Conservation (phyloP, 2,888 invertebrate genomes). For the Orgyia antiqua region DNA sequence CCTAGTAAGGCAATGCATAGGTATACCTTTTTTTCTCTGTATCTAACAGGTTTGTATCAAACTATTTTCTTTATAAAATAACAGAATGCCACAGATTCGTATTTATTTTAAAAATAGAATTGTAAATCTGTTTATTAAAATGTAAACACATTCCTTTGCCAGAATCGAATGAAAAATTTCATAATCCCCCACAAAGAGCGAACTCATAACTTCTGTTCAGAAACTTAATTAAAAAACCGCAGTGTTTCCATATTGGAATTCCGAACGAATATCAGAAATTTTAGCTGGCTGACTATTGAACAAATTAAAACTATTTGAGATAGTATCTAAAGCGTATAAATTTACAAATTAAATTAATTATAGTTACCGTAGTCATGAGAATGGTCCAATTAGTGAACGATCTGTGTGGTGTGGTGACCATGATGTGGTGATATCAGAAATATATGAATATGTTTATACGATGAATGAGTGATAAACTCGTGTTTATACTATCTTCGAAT, state of each 20-base stretch:
- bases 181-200: slow-evolving; percentile 9
- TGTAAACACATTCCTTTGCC: slow-evolving; percentile 10
- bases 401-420: slow-evolving; percentile 23
- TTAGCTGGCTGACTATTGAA: slow-evolving; percentile 39
- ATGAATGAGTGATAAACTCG: slow-evolving; percentile 12
- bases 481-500: slow-evolving; percentile 12
- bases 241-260: slow-evolving; percentile 39
- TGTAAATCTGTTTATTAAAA: slow-evolving; percentile 4
- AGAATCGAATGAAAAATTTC: slow-evolving; percentile 16
- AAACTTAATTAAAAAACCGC: slow-evolving; percentile 55
- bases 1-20: too few relatives aligned
- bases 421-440: slow-evolving; percentile 14
- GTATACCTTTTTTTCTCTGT: too few relatives aligned
- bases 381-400: slow-evolving; percentile 49
- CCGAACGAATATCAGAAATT: slow-evolving; percentile 26
- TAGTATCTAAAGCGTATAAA: slow-evolving; percentile 40
- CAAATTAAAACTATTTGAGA: slow-evolving; percentile 67
- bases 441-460: slow-evolving; percentile 10
- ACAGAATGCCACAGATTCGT: too few relatives aligned
- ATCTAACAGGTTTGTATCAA: too few relatives aligned
- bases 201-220: slow-evolving; percentile 20
- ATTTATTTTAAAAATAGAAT: too few relatives aligned
- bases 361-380: slow-evolving; percentile 49
- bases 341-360: slow-evolving; percentile 57
- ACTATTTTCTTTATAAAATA: too few relatives aligned